A percentile compares a stretch with the other conserved stretches of the same genome.
Conservation (phyloP, 1,140 invertebrate genomes). For the Argopecten irradians region DNA sequence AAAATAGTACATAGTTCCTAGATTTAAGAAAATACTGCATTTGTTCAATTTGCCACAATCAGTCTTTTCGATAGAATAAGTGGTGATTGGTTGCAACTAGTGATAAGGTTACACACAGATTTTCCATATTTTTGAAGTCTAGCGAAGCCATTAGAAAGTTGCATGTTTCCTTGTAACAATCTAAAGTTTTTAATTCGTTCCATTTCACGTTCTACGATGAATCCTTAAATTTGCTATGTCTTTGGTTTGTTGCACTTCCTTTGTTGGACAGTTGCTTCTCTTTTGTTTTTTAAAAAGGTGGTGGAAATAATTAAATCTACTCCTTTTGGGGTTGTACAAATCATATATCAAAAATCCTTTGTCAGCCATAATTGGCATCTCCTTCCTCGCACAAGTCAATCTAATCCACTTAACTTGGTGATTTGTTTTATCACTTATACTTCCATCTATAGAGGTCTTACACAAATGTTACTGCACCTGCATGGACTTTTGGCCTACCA, state of each 20-base stretch:
- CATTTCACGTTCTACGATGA: conserved; percentile 41
- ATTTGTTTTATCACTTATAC: conserved; percentile 50
- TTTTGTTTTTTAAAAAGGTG: conserved; percentile 48
- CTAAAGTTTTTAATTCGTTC: conserved; percentile 45
- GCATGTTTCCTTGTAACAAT: conserved; percentile 38
- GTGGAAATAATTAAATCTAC: conserved; percentile 49
- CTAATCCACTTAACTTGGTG: conserved; percentile 42
- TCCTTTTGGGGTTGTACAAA: conserved; percentile 17
- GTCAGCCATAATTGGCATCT: conserved; percentile 42
- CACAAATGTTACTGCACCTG: conserved; percentile 44
- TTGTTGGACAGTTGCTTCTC: background rate
- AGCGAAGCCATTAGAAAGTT: conserved; percentile 26
- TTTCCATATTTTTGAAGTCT: conserved; percentile 32
- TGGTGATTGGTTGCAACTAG: conserved; percentile 37
- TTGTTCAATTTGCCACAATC: background rate
- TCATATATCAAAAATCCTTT: conserved; percentile 45
- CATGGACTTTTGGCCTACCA: conserved; percentile 50
- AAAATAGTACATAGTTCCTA: background rate
- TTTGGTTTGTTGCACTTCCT: conserved; percentile 11
- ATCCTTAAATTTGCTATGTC: conserved; percentile 35
- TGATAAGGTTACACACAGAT: conserved; percentile 37
- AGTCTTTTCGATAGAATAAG: background rate
- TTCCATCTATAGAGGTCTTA: conserved; percentile 39
- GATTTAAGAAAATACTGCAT: background rate
- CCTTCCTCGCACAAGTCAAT: conserved; percentile 29